phyloP scores from a whole-genome alignment of 1,140 invertebrate genomes.

The Apis dorsata region DNA sequence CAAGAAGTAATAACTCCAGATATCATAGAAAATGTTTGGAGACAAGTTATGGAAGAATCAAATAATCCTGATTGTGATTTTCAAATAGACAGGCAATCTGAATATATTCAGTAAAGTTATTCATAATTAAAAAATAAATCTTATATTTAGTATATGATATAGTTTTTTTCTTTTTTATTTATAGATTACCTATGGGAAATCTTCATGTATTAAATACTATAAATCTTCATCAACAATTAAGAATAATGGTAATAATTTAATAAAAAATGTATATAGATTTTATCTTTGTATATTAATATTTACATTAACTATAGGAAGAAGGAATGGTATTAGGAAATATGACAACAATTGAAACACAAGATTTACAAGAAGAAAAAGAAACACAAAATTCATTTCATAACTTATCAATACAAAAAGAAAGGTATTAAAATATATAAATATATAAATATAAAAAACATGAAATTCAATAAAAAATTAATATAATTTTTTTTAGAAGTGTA shows the following conservation, averaged over 20 bases:
- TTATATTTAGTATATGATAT: neutral
- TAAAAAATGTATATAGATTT: neutral
- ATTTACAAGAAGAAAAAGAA: slow-evolving; percentile 47
- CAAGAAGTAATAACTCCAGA: slow-evolving; percentile 78
- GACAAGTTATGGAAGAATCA: slow-evolving; percentile 76
- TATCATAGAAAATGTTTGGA: slow-evolving; percentile 78
- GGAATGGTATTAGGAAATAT: slow-evolving; percentile 69
- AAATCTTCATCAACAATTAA: slow-evolving; percentile 73
- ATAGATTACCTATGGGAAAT: slow-evolving; percentile 74
- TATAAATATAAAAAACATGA: neutral
- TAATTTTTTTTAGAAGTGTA: slow-evolving; percentile 35
- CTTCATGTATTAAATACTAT: slow-evolving; percentile 76
- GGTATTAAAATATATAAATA: slow-evolving; percentile 53
- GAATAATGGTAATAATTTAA: slow-evolving; percentile 70
- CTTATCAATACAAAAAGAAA: slow-evolving; percentile 58
- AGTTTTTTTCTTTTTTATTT: slow-evolving; percentile 35
- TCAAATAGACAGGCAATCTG: slow-evolving; percentile 72
- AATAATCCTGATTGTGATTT: slow-evolving; percentile 74
- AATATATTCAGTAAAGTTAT: slow-evolving; percentile 73
- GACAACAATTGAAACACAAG: slow-evolving; percentile 66
- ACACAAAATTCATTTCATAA: slow-evolving; percentile 66
- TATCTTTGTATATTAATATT: slow-evolving; percentile 2
- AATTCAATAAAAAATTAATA: slow-evolving; percentile 3
- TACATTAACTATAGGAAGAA: slow-evolving; percentile 63
- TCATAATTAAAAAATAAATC: slow-evolving; percentile 10